Evolutionary conservation across 2,113 vertebrate genomes (phyloP).

Genomic region (Centropristis striata): DNA sequence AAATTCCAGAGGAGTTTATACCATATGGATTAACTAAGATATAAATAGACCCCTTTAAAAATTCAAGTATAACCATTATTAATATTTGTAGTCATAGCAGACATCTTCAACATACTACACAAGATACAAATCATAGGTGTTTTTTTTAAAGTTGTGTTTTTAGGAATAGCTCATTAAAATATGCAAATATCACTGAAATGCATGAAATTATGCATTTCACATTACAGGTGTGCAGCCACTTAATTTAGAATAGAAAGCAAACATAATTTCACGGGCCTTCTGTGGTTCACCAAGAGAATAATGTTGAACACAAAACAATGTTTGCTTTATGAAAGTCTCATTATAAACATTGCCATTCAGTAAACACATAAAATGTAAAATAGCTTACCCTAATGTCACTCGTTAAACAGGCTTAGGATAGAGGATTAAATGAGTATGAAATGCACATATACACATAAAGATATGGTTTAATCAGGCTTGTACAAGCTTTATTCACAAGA

Average conservation of each 20-base stretch:
- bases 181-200: not conserved
- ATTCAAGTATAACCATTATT: not conserved
- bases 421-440: constrained; percentile 32
- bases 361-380: constrained; percentile 11
- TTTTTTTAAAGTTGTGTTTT: not conserved
- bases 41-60: too few relatives aligned
- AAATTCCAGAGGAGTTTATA: not conserved
- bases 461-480: not conserved
- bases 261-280: not conserved
- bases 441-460: not conserved
- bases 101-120: not conserved
- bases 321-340: constrained; percentile 2
- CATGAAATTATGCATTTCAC: not conserved
- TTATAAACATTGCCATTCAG: not conserved
- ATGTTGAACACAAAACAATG: not conserved
- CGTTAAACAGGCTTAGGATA: constrained; percentile 13
- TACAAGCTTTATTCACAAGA: not conserved
- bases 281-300: not conserved
- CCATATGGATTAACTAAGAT: not conserved
- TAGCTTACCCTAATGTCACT: constrained; percentile 22
- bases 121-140: not conserved
- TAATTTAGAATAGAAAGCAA: not conserved
- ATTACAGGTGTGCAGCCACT: not conserved
- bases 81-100: not conserved
- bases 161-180: not conserved